Percentiles rank a stretch among this genome's conserved stretches.
phyloP scores from a whole-genome alignment of 1,140 invertebrate species.

The Plutomurus gul region DNA sequence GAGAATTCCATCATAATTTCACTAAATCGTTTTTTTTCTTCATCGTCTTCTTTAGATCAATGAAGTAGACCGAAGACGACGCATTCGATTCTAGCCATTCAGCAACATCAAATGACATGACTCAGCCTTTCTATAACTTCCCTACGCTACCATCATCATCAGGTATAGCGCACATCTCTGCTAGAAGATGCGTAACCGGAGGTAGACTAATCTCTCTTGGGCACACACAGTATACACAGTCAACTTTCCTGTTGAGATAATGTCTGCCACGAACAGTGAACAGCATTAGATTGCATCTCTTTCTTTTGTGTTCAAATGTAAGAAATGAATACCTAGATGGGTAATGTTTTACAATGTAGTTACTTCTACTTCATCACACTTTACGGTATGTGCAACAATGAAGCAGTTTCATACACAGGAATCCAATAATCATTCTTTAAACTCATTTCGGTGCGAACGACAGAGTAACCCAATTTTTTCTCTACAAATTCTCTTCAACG shows the following conservation, averaged over 20 bases:
- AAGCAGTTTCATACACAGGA: not conserved
- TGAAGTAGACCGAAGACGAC: not conserved
- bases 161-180: too few species aligned
- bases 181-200: too few species aligned
- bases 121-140: slow-evolving; percentile 13
- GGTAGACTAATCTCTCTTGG: too few species aligned
- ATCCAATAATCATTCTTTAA: not conserved
- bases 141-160: not conserved
- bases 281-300: not conserved
- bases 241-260: not conserved
- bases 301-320: not conserved
- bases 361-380: not conserved
- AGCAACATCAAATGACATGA: slow-evolving; percentile 35
- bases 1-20: slow-evolving; percentile 27
- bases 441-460: not conserved
- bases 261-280: not conserved
- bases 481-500: too few species aligned
- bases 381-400: too few species aligned
- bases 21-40: slow-evolving; percentile 21
- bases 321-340: not conserved
- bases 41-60: not conserved
- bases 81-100: not conserved
- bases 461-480: not conserved
- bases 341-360: not conserved
- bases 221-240: too few species aligned